phyloP scores from a whole-genome alignment of 2,888 invertebrate genomes.

The Apodemia duryi region DNA sequence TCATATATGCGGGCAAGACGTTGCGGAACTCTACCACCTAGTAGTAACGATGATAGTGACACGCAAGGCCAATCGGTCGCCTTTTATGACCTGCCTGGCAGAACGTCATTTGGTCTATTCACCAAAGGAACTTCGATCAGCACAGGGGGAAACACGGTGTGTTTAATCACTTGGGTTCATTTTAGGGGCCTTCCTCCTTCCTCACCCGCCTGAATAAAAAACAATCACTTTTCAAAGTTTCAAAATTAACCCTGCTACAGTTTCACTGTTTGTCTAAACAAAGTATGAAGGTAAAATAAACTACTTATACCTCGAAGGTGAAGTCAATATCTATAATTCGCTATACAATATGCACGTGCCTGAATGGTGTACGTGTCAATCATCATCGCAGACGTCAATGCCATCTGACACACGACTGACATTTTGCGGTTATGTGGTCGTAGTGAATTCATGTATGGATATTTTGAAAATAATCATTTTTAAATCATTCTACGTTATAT shows the following conservation, averaged over 20 bases:
- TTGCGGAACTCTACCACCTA: too few species aligned
- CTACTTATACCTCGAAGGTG: neutral
- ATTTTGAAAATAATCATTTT: neutral
- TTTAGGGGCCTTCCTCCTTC: neutral
- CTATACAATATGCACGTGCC: slow-evolving; percentile 7
- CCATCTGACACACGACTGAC: slow-evolving; percentile 38
- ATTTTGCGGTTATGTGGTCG: slow-evolving; percentile 19
- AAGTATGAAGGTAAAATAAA: neutral
- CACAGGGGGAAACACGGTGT: too few species aligned
- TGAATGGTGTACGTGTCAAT: slow-evolving; percentile 36
- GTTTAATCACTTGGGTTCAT: too few species aligned
- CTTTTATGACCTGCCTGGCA: too few species aligned
- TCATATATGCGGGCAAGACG: too few species aligned
- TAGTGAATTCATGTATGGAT: slow-evolving; percentile 21
- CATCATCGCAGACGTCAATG: slow-evolving; percentile 46
- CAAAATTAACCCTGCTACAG: neutral
- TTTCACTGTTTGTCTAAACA: slow-evolving; percentile 2
- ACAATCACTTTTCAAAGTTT: neutral
- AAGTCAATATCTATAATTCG: neutral
- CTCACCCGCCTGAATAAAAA: neutral
- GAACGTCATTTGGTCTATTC: too few species aligned
- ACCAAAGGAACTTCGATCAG: too few species aligned
- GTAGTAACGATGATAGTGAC: too few species aligned
- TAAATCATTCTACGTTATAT: neutral
- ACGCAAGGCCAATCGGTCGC: too few species aligned